These are phyloP conservation scores for Zosterops borbonicus DNA, from an alignment of 2,113 vertebrate species.

Conservation along the genomic window DNA sequence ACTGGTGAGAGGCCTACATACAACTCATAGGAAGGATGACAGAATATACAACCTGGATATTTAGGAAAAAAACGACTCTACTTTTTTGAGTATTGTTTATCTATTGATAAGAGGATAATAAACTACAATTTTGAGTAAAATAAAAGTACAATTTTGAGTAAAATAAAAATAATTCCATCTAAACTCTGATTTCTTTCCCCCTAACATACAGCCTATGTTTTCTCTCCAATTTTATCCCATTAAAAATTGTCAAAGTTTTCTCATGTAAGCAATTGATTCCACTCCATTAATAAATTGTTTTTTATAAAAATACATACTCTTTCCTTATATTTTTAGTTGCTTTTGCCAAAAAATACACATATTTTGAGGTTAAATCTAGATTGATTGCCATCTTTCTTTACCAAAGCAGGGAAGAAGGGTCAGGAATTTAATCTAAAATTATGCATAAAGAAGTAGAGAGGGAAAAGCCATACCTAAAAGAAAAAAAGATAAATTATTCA, in stretches of 20 bases:
- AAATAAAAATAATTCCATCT: neutral
- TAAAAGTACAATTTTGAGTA: neutral
- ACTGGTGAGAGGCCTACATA: accelerated
- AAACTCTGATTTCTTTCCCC: neutral
- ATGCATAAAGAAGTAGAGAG: neutral
- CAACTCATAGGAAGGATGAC: neutral
- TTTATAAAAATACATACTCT: neutral
- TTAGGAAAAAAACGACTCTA: accelerated
- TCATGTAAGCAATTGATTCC: neutral
- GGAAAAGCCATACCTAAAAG: neutral
- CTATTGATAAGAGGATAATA: neutral
- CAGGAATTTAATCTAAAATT: neutral
- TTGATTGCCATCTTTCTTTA: neutral
- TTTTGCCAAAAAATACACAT: neutral
- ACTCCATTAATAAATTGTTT: neutral
- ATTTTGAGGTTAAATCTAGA: neutral
- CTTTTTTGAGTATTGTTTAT: neutral
- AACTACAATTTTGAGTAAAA: neutral
- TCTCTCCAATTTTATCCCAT: neutral
- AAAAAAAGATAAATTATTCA: accelerated
- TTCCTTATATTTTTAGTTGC: neutral
- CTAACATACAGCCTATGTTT: accelerated
- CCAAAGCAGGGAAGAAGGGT: neutral
- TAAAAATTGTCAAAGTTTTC: neutral
- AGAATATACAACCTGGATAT: neutral